phyloP scores from a whole-genome alignment of 2,797 vertebrate species.

The Ciconia nigra region DNA sequence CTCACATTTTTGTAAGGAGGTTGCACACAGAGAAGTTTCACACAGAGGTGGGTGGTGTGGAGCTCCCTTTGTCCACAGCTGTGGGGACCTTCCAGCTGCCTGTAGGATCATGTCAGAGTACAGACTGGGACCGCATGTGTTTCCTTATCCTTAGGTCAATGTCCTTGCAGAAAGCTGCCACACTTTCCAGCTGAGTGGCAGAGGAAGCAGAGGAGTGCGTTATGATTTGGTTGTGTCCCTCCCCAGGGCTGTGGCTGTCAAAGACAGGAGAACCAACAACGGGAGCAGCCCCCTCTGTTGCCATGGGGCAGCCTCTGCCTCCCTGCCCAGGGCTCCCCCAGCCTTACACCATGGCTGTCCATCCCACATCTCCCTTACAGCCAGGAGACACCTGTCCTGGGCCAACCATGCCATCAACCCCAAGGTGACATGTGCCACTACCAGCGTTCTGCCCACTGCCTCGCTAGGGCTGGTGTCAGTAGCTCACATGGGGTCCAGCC shows the following conservation, averaged over 20 bases:
- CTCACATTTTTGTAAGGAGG: not conserved
- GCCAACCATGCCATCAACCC: not conserved
- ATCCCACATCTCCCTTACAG: not conserved
- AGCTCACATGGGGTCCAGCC: not conserved
- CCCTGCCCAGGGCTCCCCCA: not conserved
- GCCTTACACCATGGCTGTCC: not conserved
- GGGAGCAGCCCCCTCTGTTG: not conserved
- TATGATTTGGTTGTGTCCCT: accelerated
- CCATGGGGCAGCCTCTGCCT: not conserved
- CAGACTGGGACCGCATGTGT: accelerated
- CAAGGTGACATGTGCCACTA: not conserved
- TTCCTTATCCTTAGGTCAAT: not conserved
- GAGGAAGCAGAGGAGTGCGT: not conserved
- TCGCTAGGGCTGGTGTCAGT: not conserved
- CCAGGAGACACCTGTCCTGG: not conserved
- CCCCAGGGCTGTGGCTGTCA: not conserved
- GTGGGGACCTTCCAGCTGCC: not conserved
- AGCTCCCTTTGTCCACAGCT: not conserved
- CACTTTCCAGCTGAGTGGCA: not conserved
- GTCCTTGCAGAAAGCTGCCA: not conserved
- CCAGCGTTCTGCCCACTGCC: not conserved
- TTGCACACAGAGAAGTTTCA: not conserved
- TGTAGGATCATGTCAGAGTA: not conserved
- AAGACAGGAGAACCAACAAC: not conserved
- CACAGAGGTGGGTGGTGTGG: not conserved